Evolutionary conservation across 2,888 invertebrate species (phyloP).

Genomic region (Abrostola triplasia): DNA sequence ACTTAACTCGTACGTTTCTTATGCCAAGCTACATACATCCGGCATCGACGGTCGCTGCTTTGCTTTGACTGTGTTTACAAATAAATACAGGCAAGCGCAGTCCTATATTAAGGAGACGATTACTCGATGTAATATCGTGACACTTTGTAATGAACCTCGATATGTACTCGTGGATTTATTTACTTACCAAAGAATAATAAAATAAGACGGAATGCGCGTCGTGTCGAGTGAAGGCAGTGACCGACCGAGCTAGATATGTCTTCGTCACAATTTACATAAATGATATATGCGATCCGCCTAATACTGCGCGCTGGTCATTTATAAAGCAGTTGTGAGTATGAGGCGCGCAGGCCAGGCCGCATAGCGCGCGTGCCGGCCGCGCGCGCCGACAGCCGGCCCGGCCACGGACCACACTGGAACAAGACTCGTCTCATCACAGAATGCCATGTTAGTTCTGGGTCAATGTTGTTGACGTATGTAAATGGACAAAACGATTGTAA

Average conservation of each 20-base stretch:
- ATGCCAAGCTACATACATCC: constrained; percentile 48
- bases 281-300: constrained; percentile 87
- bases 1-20: constrained; percentile 34
- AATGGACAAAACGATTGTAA: constrained; percentile 73
- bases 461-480: constrained; percentile 82
- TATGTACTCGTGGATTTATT: constrained; percentile 74
- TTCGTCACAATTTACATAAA: constrained; percentile 89
- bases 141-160: constrained; percentile 63
- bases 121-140: constrained; percentile 49
- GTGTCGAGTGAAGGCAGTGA: constrained; percentile 82
- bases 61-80: constrained; percentile 25
- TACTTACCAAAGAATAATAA: constrained; percentile 68
- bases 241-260: constrained; percentile 84
- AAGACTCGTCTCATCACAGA: constrained; percentile 58
- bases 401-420: constrained; percentile 81
- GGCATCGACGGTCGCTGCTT: constrained; percentile 23
- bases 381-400: constrained; percentile 78
- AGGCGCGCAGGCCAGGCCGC: constrained; percentile 73
- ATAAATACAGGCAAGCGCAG: constrained; percentile 35
- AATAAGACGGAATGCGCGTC: constrained; percentile 81
- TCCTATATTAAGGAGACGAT: constrained; percentile 38
- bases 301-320: constrained; percentile 84
- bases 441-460: constrained; percentile 66
- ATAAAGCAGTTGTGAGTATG: constrained; percentile 79
- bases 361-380: constrained; percentile 83